Percentiles rank a stretch among this genome's conserved stretches.
phyloP scores from a whole-genome alignment of 2,113 vertebrate species.

The Coreoperca whiteheadi region DNA sequence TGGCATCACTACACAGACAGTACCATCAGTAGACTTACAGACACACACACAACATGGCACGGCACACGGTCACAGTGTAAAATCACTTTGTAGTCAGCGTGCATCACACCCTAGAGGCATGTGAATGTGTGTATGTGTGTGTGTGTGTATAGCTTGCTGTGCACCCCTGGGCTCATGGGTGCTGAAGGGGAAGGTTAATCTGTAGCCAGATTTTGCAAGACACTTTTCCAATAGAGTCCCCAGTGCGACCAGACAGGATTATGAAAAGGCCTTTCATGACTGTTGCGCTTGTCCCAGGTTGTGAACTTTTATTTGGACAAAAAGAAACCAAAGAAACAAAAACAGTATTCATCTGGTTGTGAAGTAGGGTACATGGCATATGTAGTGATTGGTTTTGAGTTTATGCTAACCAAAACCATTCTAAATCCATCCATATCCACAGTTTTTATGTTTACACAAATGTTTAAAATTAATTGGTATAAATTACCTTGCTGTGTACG shows the following conservation, averaged over 20 bases:
- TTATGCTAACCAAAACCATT: neutral
- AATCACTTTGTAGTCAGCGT: constrained; percentile 81
- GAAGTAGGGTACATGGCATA: neutral
- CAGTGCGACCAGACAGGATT: constrained; percentile 65
- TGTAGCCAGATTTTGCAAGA: constrained; percentile 77
- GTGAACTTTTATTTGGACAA: constrained; percentile 52
- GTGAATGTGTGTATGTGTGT: constrained; percentile 28
- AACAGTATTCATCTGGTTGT: neutral
- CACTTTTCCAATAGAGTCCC: constrained; percentile 68
- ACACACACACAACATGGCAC: constrained; percentile 68
- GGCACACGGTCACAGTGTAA: constrained; percentile 75
- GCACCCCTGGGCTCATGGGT: constrained; percentile 62
- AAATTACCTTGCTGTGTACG: neutral
- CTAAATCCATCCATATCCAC: neutral
- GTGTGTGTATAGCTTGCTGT: constrained; percentile 31
- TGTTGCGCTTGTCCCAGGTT: constrained; percentile 39
- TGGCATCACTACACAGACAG: constrained; percentile 83
- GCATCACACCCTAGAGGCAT: constrained; percentile 63
- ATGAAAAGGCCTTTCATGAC: constrained; percentile 65
- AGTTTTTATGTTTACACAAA: neutral
- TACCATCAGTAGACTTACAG: constrained; percentile 68
- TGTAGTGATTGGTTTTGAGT: neutral
- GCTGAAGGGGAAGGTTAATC: constrained; percentile 73
- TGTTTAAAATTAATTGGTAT: neutral
- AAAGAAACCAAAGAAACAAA: constrained; percentile 44